These are phyloP conservation scores for Ceratoteleas bidentatus DNA, from an alignment of 1,140 invertebrate genomes.

Conservation along the genomic window DNA sequence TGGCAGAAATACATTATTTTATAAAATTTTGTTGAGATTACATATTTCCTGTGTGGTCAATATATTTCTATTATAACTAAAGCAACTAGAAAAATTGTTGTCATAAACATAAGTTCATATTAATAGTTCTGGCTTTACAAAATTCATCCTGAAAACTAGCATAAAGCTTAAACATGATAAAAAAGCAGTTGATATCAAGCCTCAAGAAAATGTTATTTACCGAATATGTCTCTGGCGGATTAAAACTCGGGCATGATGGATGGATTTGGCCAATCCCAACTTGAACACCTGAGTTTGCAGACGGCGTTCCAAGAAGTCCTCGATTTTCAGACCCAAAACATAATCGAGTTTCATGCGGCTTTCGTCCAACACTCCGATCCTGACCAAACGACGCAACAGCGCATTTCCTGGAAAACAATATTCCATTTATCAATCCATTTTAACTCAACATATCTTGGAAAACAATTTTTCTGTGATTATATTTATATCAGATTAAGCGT, in stretches of 20 bases:
- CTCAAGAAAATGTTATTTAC: constrained; percentile 83
- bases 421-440: neutral
- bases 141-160: too few species aligned
- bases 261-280: constrained; percentile 98
- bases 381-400: constrained; percentile 96
- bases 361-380: constrained; percentile 98
- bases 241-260: constrained; percentile 99
- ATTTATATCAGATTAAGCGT: constrained; percentile 63
- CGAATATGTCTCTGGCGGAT: constrained; percentile 99
- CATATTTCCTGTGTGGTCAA: too few species aligned
- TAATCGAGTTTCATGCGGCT: constrained; percentile 99
- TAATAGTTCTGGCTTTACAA: too few species aligned
- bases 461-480: too few species aligned
- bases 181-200: neutral
- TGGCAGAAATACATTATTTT: too few species aligned
- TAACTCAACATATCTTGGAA: too few species aligned
- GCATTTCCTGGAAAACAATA: constrained; percentile 91
- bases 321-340: constrained; percentile 98
- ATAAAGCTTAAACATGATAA: neutral
- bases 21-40: too few species aligned
- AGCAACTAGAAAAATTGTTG: too few species aligned
- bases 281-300: constrained; percentile 99
- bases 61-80: too few species aligned
- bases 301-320: constrained; percentile 99
- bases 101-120: too few species aligned